These are phyloP conservation scores for Temnothorax ravouxi DNA, from an alignment of 2,888 invertebrate genomes.

Conservation along the genomic window DNA sequence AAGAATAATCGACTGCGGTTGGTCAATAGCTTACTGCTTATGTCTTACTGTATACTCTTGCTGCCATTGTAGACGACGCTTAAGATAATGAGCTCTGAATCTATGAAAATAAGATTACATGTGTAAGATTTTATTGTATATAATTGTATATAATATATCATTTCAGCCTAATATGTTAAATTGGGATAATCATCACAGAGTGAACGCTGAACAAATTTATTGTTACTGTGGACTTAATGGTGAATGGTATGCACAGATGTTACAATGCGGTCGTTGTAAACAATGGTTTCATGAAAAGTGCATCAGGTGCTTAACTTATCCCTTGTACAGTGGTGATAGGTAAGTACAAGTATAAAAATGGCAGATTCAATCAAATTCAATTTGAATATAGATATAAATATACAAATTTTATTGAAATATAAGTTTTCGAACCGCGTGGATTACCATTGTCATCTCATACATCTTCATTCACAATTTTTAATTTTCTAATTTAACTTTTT, in stretches of 20 bases:
- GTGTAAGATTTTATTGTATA: not conserved
- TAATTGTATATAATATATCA: constrained; percentile 28
- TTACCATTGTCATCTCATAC: not conserved
- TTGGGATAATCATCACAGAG: constrained; percentile 92
- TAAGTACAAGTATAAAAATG: constrained; percentile 85
- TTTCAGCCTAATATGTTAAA: constrained; percentile 89
- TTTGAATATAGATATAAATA: not conserved
- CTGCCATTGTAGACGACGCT: too few relatives aligned
- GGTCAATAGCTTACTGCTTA: too few relatives aligned
- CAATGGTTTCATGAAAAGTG: constrained; percentile 99
- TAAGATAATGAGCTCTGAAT: not conserved
- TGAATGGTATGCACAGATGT: constrained; percentile 96
- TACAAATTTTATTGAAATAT: not conserved
- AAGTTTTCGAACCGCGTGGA: too few relatives aligned
- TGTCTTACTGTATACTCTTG: too few relatives aligned
- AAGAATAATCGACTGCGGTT: too few relatives aligned
- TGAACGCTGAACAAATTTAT: constrained; percentile 92
- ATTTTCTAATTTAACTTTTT: not conserved
- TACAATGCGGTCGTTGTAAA: constrained; percentile 95
- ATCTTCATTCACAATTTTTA: not conserved
- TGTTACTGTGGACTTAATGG: constrained; percentile 97
- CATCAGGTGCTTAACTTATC: constrained; percentile 93
- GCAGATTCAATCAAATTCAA: not conserved
- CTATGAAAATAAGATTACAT: not conserved
- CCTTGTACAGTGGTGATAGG: constrained; percentile 96